These are phyloP conservation scores for Campopleginae sp. DNA, from an alignment of 2,888 invertebrate genomes.

Conservation along the genomic window DNA sequence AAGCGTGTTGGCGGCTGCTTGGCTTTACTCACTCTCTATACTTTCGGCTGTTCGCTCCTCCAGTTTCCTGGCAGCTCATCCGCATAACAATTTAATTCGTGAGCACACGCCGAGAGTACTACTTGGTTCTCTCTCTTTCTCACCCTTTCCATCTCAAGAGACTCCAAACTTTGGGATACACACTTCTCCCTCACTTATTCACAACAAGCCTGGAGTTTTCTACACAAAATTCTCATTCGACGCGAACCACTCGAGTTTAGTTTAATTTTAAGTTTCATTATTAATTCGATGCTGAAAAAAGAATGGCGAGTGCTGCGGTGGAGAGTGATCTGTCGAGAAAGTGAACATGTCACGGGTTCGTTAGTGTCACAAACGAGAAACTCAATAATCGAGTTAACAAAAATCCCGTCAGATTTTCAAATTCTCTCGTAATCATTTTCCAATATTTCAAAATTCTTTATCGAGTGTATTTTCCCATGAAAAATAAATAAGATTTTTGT, in stretches of 20 bases:
- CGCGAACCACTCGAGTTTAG: slow-evolving; percentile 73
- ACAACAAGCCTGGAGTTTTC: slow-evolving; percentile 81
- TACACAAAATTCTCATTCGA: slow-evolving; percentile 80
- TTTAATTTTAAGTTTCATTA: slow-evolving; percentile 61
- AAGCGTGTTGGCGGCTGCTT: slow-evolving; percentile 66
- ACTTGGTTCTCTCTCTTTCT: slow-evolving; percentile 9
- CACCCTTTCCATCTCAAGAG: slow-evolving; percentile 40
- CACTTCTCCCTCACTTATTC: slow-evolving; percentile 83
- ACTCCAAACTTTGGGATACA: slow-evolving; percentile 80
- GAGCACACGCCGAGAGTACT: slow-evolving; percentile 71
- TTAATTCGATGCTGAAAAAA: slow-evolving; percentile 69
- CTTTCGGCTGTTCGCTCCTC: slow-evolving; percentile 56
- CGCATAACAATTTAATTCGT: slow-evolving; percentile 84
- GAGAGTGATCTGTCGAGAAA: neutral
- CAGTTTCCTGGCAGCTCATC: slow-evolving; percentile 72
- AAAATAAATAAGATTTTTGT: too few species aligned
- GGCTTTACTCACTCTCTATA: slow-evolving; percentile 20
- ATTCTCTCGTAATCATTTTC: neutral
- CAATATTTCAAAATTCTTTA: neutral
- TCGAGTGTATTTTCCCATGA: too few species aligned
- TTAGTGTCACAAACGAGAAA: neutral
- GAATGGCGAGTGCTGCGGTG: neutral
- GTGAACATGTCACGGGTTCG: neutral
- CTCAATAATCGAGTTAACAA: neutral
- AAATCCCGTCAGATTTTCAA: neutral